These are phyloP conservation scores for Cyphomyrus discorhynchus DNA, from an alignment of 2,113 vertebrate species.

Conservation along the genomic window DNA sequence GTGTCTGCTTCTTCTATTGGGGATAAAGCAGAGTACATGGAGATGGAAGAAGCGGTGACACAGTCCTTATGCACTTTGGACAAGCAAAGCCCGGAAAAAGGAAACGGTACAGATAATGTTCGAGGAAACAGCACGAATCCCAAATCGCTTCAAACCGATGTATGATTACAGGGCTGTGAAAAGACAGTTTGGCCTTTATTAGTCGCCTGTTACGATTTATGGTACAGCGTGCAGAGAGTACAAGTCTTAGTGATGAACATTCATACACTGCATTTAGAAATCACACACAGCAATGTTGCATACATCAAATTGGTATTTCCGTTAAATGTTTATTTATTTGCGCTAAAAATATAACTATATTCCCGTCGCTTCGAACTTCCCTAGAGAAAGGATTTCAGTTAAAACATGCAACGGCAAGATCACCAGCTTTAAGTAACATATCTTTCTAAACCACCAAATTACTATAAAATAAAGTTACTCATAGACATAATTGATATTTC, in stretches of 20 bases:
- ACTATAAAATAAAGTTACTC: not conserved
- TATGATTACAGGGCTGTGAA: slow-evolving; percentile 47
- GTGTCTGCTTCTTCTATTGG: slow-evolving; percentile 66
- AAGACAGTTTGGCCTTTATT: not conserved
- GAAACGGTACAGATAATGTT: slow-evolving; percentile 66
- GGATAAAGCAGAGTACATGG: slow-evolving; percentile 74
- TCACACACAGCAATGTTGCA: not conserved
- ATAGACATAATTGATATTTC: slow-evolving; percentile 29
- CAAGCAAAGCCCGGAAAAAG: slow-evolving; percentile 62
- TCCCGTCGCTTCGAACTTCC: not conserved
- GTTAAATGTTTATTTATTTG: not conserved
- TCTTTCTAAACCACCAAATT: not conserved
- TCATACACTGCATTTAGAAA: not conserved
- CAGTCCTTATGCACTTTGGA: slow-evolving; percentile 70
- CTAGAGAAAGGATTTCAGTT: not conserved
- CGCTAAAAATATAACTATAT: not conserved
- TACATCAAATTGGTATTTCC: not conserved
- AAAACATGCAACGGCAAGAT: not conserved
- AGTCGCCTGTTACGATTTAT: not conserved
- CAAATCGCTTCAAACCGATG: slow-evolving; percentile 75
- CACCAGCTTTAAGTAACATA: slow-evolving; percentile 12
- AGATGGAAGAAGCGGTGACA: slow-evolving; percentile 77
- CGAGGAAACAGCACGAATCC: slow-evolving; percentile 70
- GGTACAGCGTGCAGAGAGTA: not conserved
- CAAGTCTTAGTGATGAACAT: not conserved